Evolutionary conservation across 2,113 vertebrate genomes (phyloP).

Genomic region (Epinephelus fuscoguttatus): DNA sequence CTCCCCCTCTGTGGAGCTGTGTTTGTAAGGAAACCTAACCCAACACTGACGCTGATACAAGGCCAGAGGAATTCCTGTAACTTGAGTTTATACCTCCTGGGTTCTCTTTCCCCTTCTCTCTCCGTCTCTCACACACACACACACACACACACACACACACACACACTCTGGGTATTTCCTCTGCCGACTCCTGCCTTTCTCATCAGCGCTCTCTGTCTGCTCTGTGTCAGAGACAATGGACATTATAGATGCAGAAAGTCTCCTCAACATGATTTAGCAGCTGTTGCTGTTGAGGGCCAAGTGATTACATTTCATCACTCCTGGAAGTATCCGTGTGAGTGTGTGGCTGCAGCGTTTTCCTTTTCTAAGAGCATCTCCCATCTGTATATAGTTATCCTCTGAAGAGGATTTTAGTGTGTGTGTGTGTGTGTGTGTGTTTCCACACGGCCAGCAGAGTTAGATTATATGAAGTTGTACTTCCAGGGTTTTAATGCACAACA

Average conservation of each 20-base stretch:
- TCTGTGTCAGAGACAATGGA: slow-evolving; percentile 59
- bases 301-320: slow-evolving; percentile 71
- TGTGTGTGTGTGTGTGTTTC: slow-evolving; percentile 43
- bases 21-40: slow-evolving; percentile 81
- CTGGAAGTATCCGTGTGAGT: slow-evolving; percentile 53
- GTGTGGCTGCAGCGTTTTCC: slow-evolving; percentile 50
- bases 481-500: slow-evolving; percentile 81
- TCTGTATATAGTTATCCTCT: slow-evolving; percentile 78
- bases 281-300: slow-evolving; percentile 62
- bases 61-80: slow-evolving; percentile 83
- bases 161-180: slow-evolving; percentile 71
- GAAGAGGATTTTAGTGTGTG: slow-evolving; percentile 66
- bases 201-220: slow-evolving; percentile 64
- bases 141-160: slow-evolving; percentile 31
- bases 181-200: slow-evolving; percentile 71
- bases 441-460: slow-evolving; percentile 71
- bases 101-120: slow-evolving; percentile 61
- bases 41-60: slow-evolving; percentile 75
- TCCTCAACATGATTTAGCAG: slow-evolving; percentile 68
- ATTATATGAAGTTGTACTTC: slow-evolving; percentile 82
- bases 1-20: slow-evolving; percentile 43
- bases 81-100: slow-evolving; percentile 82
- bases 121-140: background rate
- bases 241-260: slow-evolving; percentile 57
- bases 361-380: slow-evolving; percentile 72